Percentiles rank a stretch among this genome's conserved stretches.
Evolutionary conservation across 2,113 vertebrate genomes (phyloP).

Genomic region (Etia nguti): DNA sequence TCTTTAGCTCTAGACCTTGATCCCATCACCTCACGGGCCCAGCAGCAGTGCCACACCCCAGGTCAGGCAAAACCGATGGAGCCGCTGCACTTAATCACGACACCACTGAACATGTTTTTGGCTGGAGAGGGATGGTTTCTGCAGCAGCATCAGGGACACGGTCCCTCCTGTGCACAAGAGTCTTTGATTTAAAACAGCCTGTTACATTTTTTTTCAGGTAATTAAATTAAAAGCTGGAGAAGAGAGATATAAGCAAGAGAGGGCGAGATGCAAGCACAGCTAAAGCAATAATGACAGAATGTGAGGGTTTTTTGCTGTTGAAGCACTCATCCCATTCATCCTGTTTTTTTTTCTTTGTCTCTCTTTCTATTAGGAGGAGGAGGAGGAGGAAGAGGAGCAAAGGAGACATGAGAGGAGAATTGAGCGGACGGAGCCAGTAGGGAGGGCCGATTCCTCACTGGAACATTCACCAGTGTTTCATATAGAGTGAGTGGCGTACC

Average conservation of each 20-base stretch:
- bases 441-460: conserved; percentile 86
- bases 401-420: conserved; percentile 77
- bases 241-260: not conserved
- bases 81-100: conserved; percentile 33
- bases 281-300: not conserved
- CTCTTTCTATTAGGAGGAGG: conserved; percentile 30
- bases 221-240: conserved; percentile 41
- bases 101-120: not conserved
- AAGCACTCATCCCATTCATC: not conserved
- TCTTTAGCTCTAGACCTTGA: conserved; percentile 6
- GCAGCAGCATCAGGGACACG: not conserved
- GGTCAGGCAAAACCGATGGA: conserved; percentile 32
- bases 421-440: conserved; percentile 88
- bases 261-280: not conserved
- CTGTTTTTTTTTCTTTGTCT: not conserved
- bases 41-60: not conserved
- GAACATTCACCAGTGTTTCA: conserved; percentile 77
- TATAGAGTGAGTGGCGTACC: conserved; percentile 83
- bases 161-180: not conserved
- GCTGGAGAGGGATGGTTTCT: not conserved
- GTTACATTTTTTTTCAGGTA: conserved; percentile 7
- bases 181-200: conserved; percentile 32
- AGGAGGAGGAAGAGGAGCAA: conserved; percentile 79
- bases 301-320: not conserved
- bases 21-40: conserved; percentile 14